Conservation (phyloP, 1,140 invertebrate genomes). For the Zaprionus ghesquierei region DNA sequence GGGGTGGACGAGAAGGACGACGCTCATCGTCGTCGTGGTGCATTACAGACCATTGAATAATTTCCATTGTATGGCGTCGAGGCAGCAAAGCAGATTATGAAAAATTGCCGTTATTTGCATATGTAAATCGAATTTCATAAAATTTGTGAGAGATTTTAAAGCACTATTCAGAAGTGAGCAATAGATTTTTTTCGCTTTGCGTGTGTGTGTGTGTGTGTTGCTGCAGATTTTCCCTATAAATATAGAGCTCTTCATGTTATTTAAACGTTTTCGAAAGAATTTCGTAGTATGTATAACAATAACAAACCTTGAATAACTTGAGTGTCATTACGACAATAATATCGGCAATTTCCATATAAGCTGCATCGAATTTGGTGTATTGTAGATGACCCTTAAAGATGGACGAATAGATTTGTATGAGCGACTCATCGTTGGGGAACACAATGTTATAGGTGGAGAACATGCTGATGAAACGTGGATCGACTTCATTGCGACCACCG, state of each 20-base stretch:
- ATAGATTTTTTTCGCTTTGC: no score
- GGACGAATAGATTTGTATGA: conserved; percentile 92
- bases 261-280: no score
- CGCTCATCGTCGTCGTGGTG: conserved; percentile 55
- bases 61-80: conserved; percentile 71
- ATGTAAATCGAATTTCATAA: conserved; percentile 82
- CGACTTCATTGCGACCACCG: conserved; percentile 93
- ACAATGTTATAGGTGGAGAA: conserved; percentile 94
- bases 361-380: conserved; percentile 85
- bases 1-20: not conserved
- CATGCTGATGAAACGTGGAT: conserved; percentile 94
- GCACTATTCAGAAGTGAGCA: conserved; percentile 15
- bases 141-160: conserved; percentile 78
- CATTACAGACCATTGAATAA: conserved; percentile 82
- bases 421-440: conserved; percentile 89
- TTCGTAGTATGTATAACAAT: no score
- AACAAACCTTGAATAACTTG: conserved; percentile 90
- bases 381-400: conserved; percentile 90
- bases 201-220: no score
- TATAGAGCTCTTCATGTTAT: not conserved
- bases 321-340: conserved; percentile 90
- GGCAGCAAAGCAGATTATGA: conserved; percentile 78
- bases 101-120: conserved; percentile 82
- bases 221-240: not conserved
- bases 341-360: conserved; percentile 86